Percentiles rank a stretch among this genome's conserved stretches.
Evolutionary conservation across 2,113 vertebrate genomes (phyloP).

Genomic region (Oncorhynchus keta): DNA sequence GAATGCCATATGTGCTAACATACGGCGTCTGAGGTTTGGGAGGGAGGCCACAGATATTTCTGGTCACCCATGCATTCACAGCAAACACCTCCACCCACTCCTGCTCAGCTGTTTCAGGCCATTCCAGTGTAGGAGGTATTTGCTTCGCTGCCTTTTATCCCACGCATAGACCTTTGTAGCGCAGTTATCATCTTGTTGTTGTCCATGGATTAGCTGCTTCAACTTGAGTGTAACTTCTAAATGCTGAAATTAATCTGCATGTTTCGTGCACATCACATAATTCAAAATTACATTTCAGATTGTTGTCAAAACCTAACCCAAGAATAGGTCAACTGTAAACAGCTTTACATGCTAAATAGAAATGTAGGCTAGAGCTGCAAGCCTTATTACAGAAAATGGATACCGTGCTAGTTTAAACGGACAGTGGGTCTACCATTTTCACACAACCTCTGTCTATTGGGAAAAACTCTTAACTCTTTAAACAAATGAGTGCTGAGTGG

Average conservation of each 20-base stretch:
- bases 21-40: conserved; percentile 56
- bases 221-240: too few relatives aligned
- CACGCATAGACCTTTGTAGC: conserved; percentile 24
- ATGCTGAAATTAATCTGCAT: too few relatives aligned
- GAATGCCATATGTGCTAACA: conserved; percentile 71
- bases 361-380: neutral
- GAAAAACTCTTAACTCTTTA: neutral
- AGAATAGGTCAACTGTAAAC: neutral
- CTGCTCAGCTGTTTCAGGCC: conserved; percentile 73
- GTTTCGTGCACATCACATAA: too few relatives aligned
- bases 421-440: neutral
- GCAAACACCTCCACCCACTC: conserved; percentile 65
- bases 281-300: too few relatives aligned
- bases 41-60: conserved; percentile 69
- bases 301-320: too few relatives aligned
- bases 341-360: neutral
- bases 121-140: conserved; percentile 63
- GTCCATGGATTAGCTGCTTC: too few relatives aligned
- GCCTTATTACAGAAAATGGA: neutral
- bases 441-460: neutral
- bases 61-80: conserved; percentile 51
- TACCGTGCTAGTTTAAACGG: neutral
- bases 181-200: neutral
- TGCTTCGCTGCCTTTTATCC: conserved; percentile 52
- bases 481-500: conserved; percentile 32